These are phyloP conservation scores for Rattus rattus DNA, from an alignment of 2,113 vertebrate genomes.

Conservation along the genomic window DNA sequence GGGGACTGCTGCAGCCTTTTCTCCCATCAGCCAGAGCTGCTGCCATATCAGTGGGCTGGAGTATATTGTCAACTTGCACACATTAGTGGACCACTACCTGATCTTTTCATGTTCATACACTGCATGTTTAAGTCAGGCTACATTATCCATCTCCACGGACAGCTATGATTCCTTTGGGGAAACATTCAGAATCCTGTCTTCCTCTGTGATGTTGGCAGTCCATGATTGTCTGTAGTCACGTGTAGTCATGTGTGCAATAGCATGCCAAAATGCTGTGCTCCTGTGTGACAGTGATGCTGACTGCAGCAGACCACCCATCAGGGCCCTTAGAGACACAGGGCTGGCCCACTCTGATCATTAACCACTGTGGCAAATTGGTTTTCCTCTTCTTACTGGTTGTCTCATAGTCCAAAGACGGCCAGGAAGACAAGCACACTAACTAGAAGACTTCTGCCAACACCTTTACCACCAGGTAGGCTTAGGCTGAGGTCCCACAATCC, in stretches of 20 bases:
- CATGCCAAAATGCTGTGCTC: neutral
- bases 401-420: neutral
- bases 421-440: neutral
- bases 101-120: neutral
- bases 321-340: neutral
- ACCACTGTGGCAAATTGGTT: neutral
- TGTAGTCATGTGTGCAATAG: neutral
- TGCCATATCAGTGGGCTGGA: neutral
- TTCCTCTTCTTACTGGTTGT: neutral
- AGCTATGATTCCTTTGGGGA: neutral
- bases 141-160: neutral
- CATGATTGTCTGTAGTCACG: neutral
- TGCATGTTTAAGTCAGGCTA: neutral
- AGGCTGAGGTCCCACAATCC: neutral
- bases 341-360: neutral
- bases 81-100: neutral
- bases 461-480: neutral
- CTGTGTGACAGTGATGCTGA: neutral
- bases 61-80: neutral
- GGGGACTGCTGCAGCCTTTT: neutral
- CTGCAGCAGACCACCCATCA: neutral
- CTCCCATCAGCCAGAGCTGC: neutral
- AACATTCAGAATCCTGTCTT: neutral
- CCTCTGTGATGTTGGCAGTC: neutral
- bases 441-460: neutral